Conservation (phyloP, 2,888 invertebrate species). For the Acrobasis consociella region DNA sequence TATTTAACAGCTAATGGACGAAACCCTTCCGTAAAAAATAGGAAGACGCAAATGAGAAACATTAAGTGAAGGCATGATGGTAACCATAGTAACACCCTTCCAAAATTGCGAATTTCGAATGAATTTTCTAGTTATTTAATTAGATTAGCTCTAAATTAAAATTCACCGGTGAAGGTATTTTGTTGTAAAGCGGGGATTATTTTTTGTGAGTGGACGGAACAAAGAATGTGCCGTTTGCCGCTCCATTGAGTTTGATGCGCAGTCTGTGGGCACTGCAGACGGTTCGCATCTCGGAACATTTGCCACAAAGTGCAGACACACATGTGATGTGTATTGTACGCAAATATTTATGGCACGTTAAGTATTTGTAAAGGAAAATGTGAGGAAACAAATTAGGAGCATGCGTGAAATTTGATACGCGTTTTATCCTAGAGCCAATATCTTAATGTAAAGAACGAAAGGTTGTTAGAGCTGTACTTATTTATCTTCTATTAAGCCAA, state of each 20-base stretch:
- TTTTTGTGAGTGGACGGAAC: conserved; percentile 14
- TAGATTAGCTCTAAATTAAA: conserved; percentile 45
- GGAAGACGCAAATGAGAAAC: conserved; percentile 36
- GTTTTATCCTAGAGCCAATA: too few relatives aligned
- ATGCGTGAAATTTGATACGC: neutral
- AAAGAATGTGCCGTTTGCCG: conserved; percentile 19
- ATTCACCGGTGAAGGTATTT: conserved; percentile 37
- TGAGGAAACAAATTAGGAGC: neutral
- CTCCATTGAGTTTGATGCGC: conserved; percentile 23
- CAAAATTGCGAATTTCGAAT: conserved; percentile 22
- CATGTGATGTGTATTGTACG: neutral
- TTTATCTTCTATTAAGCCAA: too few relatives aligned
- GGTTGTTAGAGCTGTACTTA: too few relatives aligned
- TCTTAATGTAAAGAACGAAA: too few relatives aligned
- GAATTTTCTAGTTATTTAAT: conserved; percentile 42
- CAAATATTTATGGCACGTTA: conserved; percentile 5
- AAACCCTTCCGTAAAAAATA: conserved; percentile 48
- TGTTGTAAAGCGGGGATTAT: conserved; percentile 8
- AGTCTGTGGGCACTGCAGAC: conserved; percentile 23
- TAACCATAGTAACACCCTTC: conserved; percentile 55
- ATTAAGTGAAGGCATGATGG: conserved; percentile 41
- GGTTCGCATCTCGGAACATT: conserved; percentile 16
- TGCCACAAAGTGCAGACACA: conserved; percentile 19
- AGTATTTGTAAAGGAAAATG: neutral
- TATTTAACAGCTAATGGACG: conserved; percentile 48